Conservation (phyloP, 2,113 vertebrate species). For the Protobothrops mucrosquamatus region DNA sequence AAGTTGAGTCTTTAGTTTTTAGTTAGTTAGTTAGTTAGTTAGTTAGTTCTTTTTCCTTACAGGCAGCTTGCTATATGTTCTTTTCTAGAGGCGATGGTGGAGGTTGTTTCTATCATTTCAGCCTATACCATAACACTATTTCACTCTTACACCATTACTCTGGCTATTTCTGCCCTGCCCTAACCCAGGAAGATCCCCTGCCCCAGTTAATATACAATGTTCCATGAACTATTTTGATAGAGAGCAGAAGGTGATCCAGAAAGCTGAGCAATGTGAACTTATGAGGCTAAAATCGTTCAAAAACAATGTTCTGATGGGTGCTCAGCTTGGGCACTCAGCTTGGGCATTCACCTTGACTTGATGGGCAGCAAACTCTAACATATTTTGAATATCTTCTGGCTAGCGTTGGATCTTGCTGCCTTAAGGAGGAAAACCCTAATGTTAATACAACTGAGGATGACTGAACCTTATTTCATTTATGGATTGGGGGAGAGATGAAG, state of each 20-base stretch:
- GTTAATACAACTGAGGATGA: background rate
- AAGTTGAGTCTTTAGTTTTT: background rate
- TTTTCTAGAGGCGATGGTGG: background rate
- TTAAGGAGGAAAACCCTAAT: background rate
- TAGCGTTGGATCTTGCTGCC: background rate
- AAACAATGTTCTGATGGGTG: too few species aligned
- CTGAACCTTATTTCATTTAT: background rate
- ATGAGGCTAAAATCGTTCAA: background rate
- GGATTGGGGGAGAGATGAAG: background rate
- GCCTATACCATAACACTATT: background rate
- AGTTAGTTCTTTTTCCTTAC: background rate
- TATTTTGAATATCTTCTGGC: background rate
- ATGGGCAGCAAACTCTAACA: background rate
- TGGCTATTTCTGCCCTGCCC: background rate
- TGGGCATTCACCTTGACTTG: background rate
- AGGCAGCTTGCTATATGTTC: background rate
- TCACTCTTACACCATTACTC: background rate
- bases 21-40: background rate
- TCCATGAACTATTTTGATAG: background rate
- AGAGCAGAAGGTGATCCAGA: background rate
- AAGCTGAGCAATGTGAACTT: background rate
- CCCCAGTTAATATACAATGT: background rate
- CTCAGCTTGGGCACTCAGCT: too few species aligned
- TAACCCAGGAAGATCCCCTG: background rate
- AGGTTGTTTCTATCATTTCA: background rate